phyloP scores from a whole-genome alignment of 2,113 vertebrate species.

The Megaptera novaeangliae region DNA sequence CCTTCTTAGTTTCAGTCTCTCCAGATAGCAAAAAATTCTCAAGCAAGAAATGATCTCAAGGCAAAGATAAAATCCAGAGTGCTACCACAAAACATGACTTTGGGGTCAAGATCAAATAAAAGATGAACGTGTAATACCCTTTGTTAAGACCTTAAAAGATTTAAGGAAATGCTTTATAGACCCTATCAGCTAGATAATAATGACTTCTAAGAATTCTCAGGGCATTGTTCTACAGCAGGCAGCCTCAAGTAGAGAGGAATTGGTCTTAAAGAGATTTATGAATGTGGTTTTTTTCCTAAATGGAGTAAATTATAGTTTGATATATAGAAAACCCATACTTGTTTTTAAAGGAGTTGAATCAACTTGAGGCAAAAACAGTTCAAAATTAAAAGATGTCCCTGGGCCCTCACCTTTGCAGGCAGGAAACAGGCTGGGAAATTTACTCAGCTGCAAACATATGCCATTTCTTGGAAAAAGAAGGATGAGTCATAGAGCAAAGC shows the following conservation, averaged over 20 bases:
- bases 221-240: not conserved
- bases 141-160: not conserved
- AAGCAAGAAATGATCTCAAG: not conserved
- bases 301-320: conserved; percentile 10
- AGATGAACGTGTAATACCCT: not conserved
- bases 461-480: not conserved
- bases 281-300: not conserved
- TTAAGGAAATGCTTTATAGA: conserved; percentile 13
- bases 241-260: not conserved
- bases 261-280: not conserved
- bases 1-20: not conserved
- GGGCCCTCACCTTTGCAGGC: not conserved
- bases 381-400: not conserved
- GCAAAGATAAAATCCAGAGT: not conserved
- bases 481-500: not conserved
- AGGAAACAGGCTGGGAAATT: not conserved
- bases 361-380: not conserved
- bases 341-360: conserved; percentile 38
- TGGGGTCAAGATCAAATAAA: conserved; percentile 45
- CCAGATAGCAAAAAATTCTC: not conserved
- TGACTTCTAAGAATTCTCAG: not conserved
- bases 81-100: not conserved
- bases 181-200: not conserved
- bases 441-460: not conserved
- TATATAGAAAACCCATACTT: not conserved